phyloP scores from a whole-genome alignment of 2,888 invertebrate genomes.

The Stenolophus ochropezus region DNA sequence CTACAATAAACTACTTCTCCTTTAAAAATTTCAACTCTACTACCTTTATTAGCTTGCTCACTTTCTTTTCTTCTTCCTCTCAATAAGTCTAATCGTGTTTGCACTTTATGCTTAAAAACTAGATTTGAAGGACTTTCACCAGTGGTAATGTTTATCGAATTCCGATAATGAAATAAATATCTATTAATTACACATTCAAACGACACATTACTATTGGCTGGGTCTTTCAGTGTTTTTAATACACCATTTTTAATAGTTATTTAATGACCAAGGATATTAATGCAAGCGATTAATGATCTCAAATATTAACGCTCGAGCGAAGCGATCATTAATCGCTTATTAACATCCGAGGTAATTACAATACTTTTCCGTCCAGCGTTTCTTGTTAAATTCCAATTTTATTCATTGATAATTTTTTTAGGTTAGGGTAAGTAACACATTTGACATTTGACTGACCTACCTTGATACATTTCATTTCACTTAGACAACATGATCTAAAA shows the following conservation, averaged over 20 bases:
- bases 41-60: background rate
- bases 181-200: conserved; percentile 46
- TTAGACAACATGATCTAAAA: no score
- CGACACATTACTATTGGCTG: conserved; percentile 1
- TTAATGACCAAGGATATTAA: no score
- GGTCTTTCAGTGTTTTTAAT: conserved; percentile 44
- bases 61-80: background rate
- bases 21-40: background rate
- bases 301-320: no score
- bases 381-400: no score
- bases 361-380: no score
- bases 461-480: no score
- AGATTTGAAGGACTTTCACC: conserved; percentile 54
- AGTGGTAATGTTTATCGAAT: conserved; percentile 55
- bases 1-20: background rate
- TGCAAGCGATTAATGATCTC: no score
- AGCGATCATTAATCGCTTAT: no score
- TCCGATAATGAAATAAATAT: conserved; percentile 60
- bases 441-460: no score
- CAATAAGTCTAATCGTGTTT: conserved; percentile 54
- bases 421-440: no score
- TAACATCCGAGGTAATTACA: no score
- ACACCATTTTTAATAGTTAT: conserved; percentile 53
- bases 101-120: conserved; percentile 51
- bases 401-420: no score